These are phyloP conservation scores for Diadema setosum DNA, from an alignment of 35 echinoderm and acorn worm genomes.

Conservation along the genomic window DNA sequence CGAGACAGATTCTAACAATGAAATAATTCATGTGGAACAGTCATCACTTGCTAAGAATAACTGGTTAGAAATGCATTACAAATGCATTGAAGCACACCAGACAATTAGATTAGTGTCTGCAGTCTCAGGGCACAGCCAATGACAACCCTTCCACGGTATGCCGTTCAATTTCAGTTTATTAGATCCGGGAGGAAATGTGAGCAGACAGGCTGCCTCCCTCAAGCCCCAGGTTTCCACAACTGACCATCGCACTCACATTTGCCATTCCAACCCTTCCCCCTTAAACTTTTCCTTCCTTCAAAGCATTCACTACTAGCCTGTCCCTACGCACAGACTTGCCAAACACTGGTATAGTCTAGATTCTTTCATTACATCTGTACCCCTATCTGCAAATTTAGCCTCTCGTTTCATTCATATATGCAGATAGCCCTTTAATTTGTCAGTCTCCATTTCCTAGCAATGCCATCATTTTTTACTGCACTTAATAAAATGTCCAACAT, in stretches of 20 bases:
- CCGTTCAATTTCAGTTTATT: conserved; percentile 13
- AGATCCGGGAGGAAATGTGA: conserved; percentile 14
- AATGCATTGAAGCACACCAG: conserved; percentile 2
- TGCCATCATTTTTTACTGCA: too few relatives aligned
- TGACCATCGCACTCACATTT: neutral
- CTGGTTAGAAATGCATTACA: neutral
- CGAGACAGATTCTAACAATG: too few relatives aligned
- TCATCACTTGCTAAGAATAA: neutral
- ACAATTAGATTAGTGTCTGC: conserved; percentile 5
- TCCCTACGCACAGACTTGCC: too few relatives aligned
- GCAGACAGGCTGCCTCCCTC: neutral
- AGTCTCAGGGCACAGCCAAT: neutral
- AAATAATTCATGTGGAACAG: too few relatives aligned
- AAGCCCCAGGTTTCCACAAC: neutral
- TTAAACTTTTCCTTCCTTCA: neutral
- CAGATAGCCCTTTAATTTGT: too few relatives aligned
- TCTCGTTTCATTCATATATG: too few relatives aligned
- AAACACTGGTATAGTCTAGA: too few relatives aligned
- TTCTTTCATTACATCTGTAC: too few relatives aligned
- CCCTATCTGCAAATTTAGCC: too few relatives aligned
- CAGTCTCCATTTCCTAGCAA: too few relatives aligned
- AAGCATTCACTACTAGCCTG: too few relatives aligned
- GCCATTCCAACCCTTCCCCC: neutral
- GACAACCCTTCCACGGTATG: neutral
- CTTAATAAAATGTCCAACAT: too few relatives aligned